Conservation (phyloP, 2,888 invertebrate genomes). For the Chorisops tibialis region DNA sequence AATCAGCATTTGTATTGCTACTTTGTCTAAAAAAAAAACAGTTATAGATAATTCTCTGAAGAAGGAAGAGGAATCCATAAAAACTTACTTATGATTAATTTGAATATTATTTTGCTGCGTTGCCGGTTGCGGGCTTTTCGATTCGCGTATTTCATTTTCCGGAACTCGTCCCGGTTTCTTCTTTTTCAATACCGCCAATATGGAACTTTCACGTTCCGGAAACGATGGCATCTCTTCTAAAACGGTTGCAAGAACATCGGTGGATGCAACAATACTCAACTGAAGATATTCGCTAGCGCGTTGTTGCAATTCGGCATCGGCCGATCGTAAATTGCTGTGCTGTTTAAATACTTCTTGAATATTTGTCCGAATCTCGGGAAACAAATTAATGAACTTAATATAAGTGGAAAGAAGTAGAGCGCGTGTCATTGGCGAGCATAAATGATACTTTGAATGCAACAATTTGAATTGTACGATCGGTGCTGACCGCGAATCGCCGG, state of each 20-base stretch:
- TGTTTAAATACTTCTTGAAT: constrained; percentile 93
- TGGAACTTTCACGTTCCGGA: constrained; percentile 96
- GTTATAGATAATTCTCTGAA: too few relatives aligned
- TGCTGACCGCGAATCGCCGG: constrained; percentile 96
- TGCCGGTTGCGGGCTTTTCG: constrained; percentile 66
- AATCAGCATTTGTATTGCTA: constrained; percentile 67
- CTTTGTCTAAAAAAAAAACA: not conserved
- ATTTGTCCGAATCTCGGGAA: constrained; percentile 94
- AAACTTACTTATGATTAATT: constrained; percentile 52
- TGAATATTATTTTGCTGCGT: constrained; percentile 52
- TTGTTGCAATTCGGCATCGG: constrained; percentile 98
- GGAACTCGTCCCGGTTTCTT: constrained; percentile 95
- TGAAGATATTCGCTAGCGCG: constrained; percentile 97
- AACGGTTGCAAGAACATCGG: constrained; percentile 96
- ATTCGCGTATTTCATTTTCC: constrained; percentile 79
- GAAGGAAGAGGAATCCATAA: too few relatives aligned
- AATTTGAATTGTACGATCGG: constrained; percentile 97
- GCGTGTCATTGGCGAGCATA: constrained; percentile 95
- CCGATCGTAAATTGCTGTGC: constrained; percentile 93
- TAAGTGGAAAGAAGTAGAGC: constrained; percentile 96
- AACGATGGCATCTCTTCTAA: constrained; percentile 99
- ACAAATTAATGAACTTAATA: constrained; percentile 98
- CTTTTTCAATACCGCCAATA: constrained; percentile 95
- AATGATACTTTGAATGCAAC: constrained; percentile 97
- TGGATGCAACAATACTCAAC: constrained; percentile 90